Evolutionary conservation across 53 echinoderm and acorn worm genomes (phyloP), one percentile per base, ranked within the genome.

Genomic region (Patiria pectinifera): DNA sequence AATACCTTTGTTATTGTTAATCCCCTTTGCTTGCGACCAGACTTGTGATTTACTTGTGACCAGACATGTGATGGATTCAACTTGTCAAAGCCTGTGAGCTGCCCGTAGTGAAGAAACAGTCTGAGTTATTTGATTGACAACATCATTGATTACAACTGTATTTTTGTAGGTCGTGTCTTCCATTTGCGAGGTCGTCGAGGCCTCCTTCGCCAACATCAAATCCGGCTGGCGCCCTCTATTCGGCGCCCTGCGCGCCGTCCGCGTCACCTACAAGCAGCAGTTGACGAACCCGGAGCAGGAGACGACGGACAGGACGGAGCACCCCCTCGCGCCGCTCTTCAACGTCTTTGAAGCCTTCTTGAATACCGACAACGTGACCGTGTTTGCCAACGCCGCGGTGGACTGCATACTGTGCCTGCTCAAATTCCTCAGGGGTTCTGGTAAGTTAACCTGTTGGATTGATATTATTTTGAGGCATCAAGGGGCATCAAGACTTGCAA

Each of bases 201-300:
- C 95, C 47, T 98, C 98, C 75, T 96, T 95, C 45, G 93, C 95
- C 59, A 97, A 99, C 88, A 97, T 97, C 90, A 96, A 97, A 80
- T 99, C 99, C 14, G 99, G 99, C 71, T 99, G 99, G 99, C 97
- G 99, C 63, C 99, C 99, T 89, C 92, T 99, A 16, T 97, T 99
- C 94, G 97, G 99, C n/a, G 95, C 99, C 16, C 93, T 99, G 92
- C 93, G 99, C 13, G 99, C 99, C 10, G 99, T 99, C 15, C 95
- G 97, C 53, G 93, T 95, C 85, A 92, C 92, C 76, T 87, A 90
- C 58, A 94, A 91, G 49, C 94, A 91, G 45, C 92, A 62, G 22
- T 69, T 59, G 16, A 83, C 89, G 45, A 71, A 82, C 6, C 45
- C 79, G 60, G 69, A 82, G 74, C 18, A 80, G 47, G 88, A 85